phyloP scores from a whole-genome alignment of 2,888 invertebrate species.

The Heteromyza rotundicornis region DNA sequence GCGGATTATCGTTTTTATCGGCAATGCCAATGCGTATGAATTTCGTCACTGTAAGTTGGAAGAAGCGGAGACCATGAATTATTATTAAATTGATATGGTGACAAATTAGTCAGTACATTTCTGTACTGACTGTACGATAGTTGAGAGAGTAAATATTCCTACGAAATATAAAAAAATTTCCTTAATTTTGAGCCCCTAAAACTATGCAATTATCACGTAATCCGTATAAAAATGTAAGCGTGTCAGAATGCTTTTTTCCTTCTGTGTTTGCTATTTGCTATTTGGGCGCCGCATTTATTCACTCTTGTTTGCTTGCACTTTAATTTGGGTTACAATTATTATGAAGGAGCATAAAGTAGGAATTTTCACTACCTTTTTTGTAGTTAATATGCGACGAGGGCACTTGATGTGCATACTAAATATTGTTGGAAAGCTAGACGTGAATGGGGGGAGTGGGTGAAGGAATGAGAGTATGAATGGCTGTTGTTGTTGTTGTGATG shows the following conservation, averaged over 20 bases:
- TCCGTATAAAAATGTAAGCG: constrained; percentile 19
- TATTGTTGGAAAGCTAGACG: not conserved
- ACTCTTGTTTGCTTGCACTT: not conserved
- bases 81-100: constrained; percentile 27
- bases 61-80: constrained; percentile 11
- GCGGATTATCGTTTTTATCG: constrained; percentile 99
- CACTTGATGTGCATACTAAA: not conserved
- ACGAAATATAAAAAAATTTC: not conserved
- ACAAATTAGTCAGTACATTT: no score
- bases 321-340: no score
- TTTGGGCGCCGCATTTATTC: not conserved
- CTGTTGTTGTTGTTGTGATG: no score
- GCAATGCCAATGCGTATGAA: constrained; percentile 98
- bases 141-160: not conserved
- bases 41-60: constrained; percentile 84
- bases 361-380: not conserved
- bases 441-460: no score
- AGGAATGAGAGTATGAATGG: no score
- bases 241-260: constrained; percentile 1
- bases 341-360: not conserved
- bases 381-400: not conserved
- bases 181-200: not conserved
- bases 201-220: not conserved
- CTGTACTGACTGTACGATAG: no score
- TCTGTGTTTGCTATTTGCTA: constrained; percentile 2